Evolutionary conservation across 2,113 vertebrate species (phyloP).

Genomic region (Clarias batrachus): DNA sequence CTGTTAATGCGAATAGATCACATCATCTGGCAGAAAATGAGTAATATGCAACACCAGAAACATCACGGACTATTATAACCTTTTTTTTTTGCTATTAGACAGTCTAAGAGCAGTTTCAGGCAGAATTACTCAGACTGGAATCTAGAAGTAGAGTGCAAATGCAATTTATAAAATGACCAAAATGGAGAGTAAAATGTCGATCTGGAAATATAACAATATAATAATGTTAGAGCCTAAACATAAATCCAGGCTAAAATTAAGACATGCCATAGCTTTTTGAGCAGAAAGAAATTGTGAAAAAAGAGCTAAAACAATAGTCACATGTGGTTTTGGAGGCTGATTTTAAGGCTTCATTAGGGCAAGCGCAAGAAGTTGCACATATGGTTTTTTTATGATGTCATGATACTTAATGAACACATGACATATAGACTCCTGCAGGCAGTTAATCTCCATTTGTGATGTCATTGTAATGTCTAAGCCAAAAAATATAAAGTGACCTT

Average conservation of each 20-base stretch:
- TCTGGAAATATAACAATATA: not conserved
- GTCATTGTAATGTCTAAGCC: not conserved
- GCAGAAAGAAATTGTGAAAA: not conserved
- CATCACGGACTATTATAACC: constrained; percentile 41
- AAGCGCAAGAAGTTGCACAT: not conserved
- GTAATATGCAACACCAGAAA: not conserved
- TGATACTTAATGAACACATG: not conserved
- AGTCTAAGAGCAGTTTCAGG: constrained; percentile 28
- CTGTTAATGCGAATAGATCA: constrained; percentile 7
- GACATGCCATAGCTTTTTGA: not conserved
- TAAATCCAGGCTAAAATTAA: not conserved
- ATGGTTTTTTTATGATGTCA: not conserved
- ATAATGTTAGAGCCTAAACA: not conserved
- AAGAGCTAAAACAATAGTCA: not conserved
- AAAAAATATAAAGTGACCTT: not conserved
- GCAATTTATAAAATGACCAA: not conserved
- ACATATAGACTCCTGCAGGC: not conserved
- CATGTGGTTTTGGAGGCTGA: not conserved
- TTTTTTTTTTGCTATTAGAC: constrained; percentile 20
- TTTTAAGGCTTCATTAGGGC: not conserved
- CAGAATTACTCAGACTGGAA: not conserved
- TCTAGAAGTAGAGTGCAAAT: not conserved
- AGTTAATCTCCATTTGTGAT: not conserved
- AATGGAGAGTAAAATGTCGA: not conserved
- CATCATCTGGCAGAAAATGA: not conserved